These are phyloP conservation scores for Amphimedon queenslandica DNA, from an alignment of 37 sponge, comb jelly and placozoan genomes.

Conservation along the genomic window DNA sequence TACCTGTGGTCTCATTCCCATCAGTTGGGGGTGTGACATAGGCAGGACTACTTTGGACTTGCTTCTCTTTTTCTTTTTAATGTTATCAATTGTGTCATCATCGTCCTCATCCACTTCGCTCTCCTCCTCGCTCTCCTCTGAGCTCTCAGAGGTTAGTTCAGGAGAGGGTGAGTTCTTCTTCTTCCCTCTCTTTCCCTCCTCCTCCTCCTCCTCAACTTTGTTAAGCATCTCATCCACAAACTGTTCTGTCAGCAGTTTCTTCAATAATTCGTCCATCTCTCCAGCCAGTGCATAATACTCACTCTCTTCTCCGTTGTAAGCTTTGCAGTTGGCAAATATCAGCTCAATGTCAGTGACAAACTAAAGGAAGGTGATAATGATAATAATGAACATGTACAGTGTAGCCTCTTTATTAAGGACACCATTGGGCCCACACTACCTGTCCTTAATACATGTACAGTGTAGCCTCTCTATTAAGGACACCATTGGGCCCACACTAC, in stretches of 20 bases:
- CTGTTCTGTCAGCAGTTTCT: constrained; percentile 26
- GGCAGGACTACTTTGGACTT: neutral
- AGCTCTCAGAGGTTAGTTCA: constrained; percentile 60
- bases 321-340: constrained; percentile 70
- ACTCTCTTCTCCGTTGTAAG: constrained; percentile 83
- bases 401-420: no score
- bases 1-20: neutral
- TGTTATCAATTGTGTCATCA: neutral
- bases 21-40: neutral
- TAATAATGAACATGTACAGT: neutral
- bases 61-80: neutral
- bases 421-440: no score
- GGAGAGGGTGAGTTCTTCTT: constrained; percentile 33
- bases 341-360: constrained; percentile 63
- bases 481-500: no score
- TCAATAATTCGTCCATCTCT: constrained; percentile 27
- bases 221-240: constrained; percentile 32
- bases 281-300: constrained; percentile 76
- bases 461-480: no score
- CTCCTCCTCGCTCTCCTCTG: constrained; percentile 45
- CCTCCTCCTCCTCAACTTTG: constrained; percentile 9
- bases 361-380: constrained; percentile 14
- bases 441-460: no score
- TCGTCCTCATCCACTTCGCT: constrained; percentile 20
- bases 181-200: neutral